Evolutionary conservation across 2,888 invertebrate genomes (phyloP).

Genomic region (Netelia virgata): DNA sequence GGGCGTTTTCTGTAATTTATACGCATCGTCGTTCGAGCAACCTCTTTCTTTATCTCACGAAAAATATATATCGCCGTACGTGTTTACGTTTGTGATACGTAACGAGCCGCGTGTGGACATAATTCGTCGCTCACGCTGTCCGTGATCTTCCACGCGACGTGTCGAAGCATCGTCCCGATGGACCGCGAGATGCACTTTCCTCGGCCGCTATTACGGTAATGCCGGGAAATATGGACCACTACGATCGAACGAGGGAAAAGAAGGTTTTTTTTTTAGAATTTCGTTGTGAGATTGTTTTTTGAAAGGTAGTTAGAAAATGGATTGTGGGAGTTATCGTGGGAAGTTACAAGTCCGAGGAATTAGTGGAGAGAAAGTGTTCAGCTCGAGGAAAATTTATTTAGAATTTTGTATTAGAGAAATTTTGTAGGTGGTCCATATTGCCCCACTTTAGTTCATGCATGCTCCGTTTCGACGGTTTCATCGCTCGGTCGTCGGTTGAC

Average conservation of each 20-base stretch:
- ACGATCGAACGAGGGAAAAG: no score
- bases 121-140: conserved; percentile 42
- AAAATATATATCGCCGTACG: background rate
- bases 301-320: background rate
- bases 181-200: conserved; percentile 1
- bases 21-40: background rate
- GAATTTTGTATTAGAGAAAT: no score
- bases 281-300: no score
- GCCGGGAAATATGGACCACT: background rate
- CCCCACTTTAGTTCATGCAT: no score
- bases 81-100: background rate
- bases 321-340: background rate
- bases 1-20: background rate
- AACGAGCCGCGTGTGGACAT: conserved; percentile 52
- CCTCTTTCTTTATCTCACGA: background rate
- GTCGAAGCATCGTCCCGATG: background rate
- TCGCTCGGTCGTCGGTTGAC: background rate
- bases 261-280: no score
- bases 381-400: no score
- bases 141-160: conserved; percentile 15
- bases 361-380: background rate
- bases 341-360: background rate
- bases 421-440: no score
- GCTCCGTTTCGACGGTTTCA: background rate
- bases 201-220: background rate